These are phyloP conservation scores for Sphaerodactylus townsendi DNA, from an alignment of 2,113 vertebrate genomes.

Conservation along the genomic window DNA sequence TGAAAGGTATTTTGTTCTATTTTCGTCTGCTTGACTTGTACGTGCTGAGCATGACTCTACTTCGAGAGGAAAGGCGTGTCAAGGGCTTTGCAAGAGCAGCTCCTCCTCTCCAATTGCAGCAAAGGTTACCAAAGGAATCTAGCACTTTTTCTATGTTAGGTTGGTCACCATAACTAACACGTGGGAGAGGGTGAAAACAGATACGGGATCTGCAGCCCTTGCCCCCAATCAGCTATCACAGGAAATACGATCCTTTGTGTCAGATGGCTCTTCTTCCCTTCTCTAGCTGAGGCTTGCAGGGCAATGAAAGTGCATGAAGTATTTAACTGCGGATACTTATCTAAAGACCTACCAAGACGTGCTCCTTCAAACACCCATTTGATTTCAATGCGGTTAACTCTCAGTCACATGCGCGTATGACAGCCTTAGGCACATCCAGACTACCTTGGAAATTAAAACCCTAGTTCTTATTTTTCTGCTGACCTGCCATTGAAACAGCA, in stretches of 20 bases:
- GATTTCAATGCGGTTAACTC: too few species aligned
- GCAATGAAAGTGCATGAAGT: neutral
- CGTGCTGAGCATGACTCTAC: neutral
- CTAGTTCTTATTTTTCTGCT: constrained; percentile 11
- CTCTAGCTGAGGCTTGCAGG: constrained; percentile 1
- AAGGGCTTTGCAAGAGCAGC: constrained; percentile 9
- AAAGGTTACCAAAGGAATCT: neutral
- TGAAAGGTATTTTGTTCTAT: neutral
- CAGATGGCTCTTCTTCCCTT: neutral
- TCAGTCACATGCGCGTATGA: neutral
- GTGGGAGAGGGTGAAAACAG: neutral
- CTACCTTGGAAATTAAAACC: rapidly evolving
- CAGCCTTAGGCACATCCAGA: rapidly evolving
- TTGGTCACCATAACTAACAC: neutral
- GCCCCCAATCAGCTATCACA: neutral
- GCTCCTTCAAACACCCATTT: too few species aligned
- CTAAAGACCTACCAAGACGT: neutral
- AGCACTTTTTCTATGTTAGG: neutral
- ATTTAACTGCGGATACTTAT: neutral
- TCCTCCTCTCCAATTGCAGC: neutral
- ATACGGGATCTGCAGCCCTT: neutral
- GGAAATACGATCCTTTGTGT: neutral
- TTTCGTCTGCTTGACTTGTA: constrained; percentile 8
- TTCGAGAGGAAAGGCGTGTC: neutral
- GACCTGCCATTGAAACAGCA: neutral